Evolutionary conservation across 2,113 vertebrate genomes (phyloP), one percentile per base, ranked within the genome.

Genomic region (Mustela lutreola): DNA sequence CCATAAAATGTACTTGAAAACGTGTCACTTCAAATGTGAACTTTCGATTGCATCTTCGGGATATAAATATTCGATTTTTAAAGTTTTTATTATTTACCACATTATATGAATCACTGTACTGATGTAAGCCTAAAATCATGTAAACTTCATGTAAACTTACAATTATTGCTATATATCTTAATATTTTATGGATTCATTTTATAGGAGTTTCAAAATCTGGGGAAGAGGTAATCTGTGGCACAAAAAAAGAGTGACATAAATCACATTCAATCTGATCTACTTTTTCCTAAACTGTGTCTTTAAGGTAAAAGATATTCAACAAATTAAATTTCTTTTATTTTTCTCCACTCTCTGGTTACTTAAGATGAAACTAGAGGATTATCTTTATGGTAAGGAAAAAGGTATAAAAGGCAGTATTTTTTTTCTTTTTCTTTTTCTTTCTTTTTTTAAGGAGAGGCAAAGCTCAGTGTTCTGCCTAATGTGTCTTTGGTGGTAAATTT

Each of bases 401-500:
- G 0, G 0, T 48, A 53, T 1, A 71, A 45, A 60, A 65, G 22
- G 18, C 42, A 70, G 71, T 7, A 7, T 8, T 22, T 73, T 39
- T 48, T 31, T 6, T 28, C 14, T 42, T 31, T 67, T 81, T 42
- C 1, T 63, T 63, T 15, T n/a, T n/a, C 0, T 45, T 11, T 21
- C 33, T 73, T 58, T 71, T 83, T 19, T 82, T 45, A 80, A 63
- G 45, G 65, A 65, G 28, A 1, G 28, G 4, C 48, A 70, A 86
- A 78, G 16, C 26, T 78, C 21, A 56, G 73, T 42, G 58, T 50
- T 92, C 88, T 92, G 76, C 71, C 50, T 85, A 11, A 36, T 83
- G 73, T 90, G 53, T 80, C 89, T 92, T 95, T 95, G 80, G 36
- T 95, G 90, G 71, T 75, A 91, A 96, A 97, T 97, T 96, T 94